These are phyloP conservation scores for Brachionus angularis DNA, from an alignment of 1,140 invertebrate genomes.

Conservation along the genomic window DNA sequence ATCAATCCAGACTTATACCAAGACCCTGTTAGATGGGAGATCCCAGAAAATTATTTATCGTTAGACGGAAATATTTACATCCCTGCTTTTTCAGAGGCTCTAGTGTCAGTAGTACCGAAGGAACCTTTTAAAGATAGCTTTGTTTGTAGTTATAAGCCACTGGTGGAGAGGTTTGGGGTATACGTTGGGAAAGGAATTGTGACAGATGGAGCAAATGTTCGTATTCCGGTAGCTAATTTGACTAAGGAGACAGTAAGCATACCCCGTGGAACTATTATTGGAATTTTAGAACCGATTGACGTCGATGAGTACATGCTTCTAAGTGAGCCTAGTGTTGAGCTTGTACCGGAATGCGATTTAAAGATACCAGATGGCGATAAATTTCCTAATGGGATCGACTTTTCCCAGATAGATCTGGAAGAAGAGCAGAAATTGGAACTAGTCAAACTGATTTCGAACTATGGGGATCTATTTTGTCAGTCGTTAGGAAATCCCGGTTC, in stretches of 20 bases:
- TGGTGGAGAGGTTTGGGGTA: slow-evolving; percentile 1
- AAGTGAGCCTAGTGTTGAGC: no score
- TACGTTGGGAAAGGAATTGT: slow-evolving; percentile 4
- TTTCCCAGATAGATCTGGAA: neutral
- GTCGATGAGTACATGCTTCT: neutral
- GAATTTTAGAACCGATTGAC: neutral
- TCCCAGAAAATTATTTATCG: no score
- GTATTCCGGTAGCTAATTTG: neutral
- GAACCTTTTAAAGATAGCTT: no score
- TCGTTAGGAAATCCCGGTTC: neutral
- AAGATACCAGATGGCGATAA: neutral
- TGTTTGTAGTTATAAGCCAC: neutral
- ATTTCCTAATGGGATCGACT: neutral
- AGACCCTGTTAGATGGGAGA: neutral
- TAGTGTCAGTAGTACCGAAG: no score
- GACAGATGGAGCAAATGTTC: neutral
- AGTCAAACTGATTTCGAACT: neutral
- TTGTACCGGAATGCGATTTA: no score
- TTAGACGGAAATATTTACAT: no score
- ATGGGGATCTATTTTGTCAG: neutral
- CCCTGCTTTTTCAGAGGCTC: no score
- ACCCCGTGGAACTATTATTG: neutral
- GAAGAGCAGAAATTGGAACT: neutral
- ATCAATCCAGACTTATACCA: neutral
- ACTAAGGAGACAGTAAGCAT: neutral